A percentile compares a stretch with the other conserved stretches of the same genome.
phyloP scores from a whole-genome alignment of 1,140 invertebrate species.

The Bombus confusus region DNA sequence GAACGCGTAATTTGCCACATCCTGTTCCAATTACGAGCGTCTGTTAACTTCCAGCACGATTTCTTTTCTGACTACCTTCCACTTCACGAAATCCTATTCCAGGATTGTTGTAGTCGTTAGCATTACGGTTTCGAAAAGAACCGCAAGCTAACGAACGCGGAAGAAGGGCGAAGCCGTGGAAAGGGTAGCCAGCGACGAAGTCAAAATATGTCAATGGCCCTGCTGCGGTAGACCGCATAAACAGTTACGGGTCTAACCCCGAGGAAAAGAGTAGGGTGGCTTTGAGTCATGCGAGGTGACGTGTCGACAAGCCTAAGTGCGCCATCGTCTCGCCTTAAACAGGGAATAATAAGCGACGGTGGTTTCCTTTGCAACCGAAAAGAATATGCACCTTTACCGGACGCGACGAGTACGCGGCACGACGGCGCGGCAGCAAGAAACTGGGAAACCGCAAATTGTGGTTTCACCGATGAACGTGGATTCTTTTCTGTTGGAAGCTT shows the following conservation, averaged over 20 bases:
- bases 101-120: slow-evolving; percentile 12
- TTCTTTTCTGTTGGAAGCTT: not conserved
- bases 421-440: slow-evolving; percentile 33
- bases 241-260: slow-evolving; percentile 56
- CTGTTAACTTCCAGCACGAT: slow-evolving; percentile 51
- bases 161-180: not conserved
- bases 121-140: slow-evolving; percentile 22
- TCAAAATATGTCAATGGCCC: slow-evolving; percentile 81
- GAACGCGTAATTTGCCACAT: slow-evolving; percentile 66
- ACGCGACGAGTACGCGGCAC: slow-evolving; percentile 3
- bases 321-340: slow-evolving; percentile 44
- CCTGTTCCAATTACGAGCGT: slow-evolving; percentile 70
- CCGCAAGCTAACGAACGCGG: slow-evolving; percentile 43
- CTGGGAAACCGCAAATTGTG: slow-evolving; percentile 58
- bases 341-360: slow-evolving; percentile 44
- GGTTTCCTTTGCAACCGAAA: slow-evolving; percentile 45
- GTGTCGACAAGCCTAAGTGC: slow-evolving; percentile 75
- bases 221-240: slow-evolving; percentile 77
- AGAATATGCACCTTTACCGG: slow-evolving; percentile 23
- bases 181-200: slow-evolving; percentile 59
- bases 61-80: not conserved
- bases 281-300: slow-evolving; percentile 79
- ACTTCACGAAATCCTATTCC: slow-evolving; percentile 11
- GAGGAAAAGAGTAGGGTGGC: slow-evolving; percentile 58
- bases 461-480: slow-evolving; percentile 16